A percentile compares a stretch with the other conserved stretches of the same genome.
These are phyloP conservation scores for Centropristis striata DNA, from an alignment of 2,113 vertebrate genomes.

Conservation along the genomic window DNA sequence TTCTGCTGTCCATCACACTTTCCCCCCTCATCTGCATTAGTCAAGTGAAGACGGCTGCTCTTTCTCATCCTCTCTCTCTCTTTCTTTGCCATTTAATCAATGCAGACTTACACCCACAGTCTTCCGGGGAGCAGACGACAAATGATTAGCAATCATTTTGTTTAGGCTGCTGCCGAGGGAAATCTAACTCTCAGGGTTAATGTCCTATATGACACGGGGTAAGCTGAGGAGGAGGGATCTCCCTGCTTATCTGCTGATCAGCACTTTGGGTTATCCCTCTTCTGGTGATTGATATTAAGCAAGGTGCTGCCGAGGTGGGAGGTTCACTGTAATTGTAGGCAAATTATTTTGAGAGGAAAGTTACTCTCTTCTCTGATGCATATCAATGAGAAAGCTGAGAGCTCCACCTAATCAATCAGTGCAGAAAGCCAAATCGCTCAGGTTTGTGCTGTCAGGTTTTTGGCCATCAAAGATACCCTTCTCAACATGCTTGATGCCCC, in stretches of 20 bases:
- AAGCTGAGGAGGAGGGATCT: slow-evolving; percentile 53
- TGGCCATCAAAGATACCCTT: slow-evolving; percentile 29
- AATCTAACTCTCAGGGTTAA: slow-evolving; percentile 72
- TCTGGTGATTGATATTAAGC: slow-evolving; percentile 57
- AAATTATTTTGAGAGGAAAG: slow-evolving; percentile 60
- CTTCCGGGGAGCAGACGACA: slow-evolving; percentile 49
- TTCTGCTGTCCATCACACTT: slow-evolving; percentile 34
- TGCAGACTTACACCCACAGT: slow-evolving; percentile 56
- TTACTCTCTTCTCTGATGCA: slow-evolving; percentile 30
- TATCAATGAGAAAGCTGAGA: slow-evolving; percentile 40
- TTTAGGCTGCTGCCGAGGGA: slow-evolving; percentile 65
- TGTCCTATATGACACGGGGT: slow-evolving; percentile 59
- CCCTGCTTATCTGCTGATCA: slow-evolving; percentile 63
- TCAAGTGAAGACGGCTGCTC: slow-evolving; percentile 22
- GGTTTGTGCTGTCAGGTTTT: slow-evolving; percentile 43
- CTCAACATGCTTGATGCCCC: neutral
- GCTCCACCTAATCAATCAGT: slow-evolving; percentile 49
- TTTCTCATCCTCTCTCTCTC: slow-evolving; percentile 20
- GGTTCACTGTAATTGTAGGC: slow-evolving; percentile 54
- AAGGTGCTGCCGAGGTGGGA: slow-evolving; percentile 52
- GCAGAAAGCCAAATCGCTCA: slow-evolving; percentile 38
- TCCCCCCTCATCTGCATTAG: slow-evolving; percentile 17
- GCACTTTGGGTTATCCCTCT: slow-evolving; percentile 60
- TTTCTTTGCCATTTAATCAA: slow-evolving; percentile 65
- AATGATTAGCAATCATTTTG: slow-evolving; percentile 77